Conservation (phyloP, 2,888 invertebrate genomes). For the Microctonus hyperodae region DNA sequence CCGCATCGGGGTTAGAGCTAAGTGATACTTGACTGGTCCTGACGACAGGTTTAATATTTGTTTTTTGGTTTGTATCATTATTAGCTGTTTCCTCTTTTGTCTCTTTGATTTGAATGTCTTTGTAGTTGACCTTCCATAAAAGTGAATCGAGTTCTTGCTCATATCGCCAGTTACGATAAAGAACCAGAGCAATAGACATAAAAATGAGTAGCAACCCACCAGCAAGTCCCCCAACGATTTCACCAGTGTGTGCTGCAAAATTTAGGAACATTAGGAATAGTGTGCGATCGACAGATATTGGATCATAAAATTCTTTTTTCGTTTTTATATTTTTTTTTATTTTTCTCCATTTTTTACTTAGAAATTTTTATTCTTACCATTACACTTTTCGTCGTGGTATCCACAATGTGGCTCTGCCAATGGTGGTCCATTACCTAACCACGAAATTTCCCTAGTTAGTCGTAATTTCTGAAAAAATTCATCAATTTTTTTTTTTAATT, state of each 20-base stretch:
- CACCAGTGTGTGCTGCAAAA: slow-evolving; percentile 77
- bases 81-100: slow-evolving; percentile 64
- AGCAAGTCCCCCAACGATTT: slow-evolving; percentile 82
- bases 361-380: slow-evolving; percentile 71
- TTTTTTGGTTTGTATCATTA: slow-evolving; percentile 48
- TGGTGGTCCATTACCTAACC: slow-evolving; percentile 80
- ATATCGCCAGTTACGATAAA: slow-evolving; percentile 91
- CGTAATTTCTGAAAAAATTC: slow-evolving; percentile 73
- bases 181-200: slow-evolving; percentile 75
- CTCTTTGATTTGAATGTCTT: slow-evolving; percentile 81
- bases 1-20: slow-evolving; percentile 90
- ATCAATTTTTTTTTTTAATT: too few species aligned
- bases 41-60: slow-evolving; percentile 62
- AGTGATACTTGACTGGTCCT: slow-evolving; percentile 89
- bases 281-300: neutral
- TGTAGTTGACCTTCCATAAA: slow-evolving; percentile 93
- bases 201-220: slow-evolving; percentile 78
- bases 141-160: slow-evolving; percentile 93
- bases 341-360: neutral
- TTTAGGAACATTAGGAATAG: slow-evolving; percentile 31
- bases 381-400: slow-evolving; percentile 89
- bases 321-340: too few species aligned
- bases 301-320: neutral
- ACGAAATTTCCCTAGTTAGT: slow-evolving; percentile 75
- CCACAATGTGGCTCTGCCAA: slow-evolving; percentile 88